Percentiles rank a stretch among this genome's conserved stretches.
Conservation (phyloP, 2,113 vertebrate species). For the Colossoma macropomum region DNA sequence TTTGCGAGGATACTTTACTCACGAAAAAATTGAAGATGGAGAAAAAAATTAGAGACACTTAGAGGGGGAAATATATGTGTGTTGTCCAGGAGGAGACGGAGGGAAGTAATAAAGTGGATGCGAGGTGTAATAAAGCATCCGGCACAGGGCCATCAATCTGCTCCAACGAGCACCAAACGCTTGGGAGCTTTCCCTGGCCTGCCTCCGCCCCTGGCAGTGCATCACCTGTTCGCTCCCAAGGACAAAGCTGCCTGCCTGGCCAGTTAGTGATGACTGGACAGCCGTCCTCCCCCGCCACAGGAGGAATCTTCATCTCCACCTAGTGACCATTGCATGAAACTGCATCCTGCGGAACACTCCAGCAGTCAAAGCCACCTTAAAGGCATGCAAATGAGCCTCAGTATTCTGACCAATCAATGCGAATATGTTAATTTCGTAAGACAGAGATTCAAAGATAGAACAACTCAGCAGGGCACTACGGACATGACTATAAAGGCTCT, state of each 20-base stretch:
- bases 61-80: conserved; percentile 41
- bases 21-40: conserved; percentile 32
- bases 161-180: conserved; percentile 10
- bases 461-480: conserved; percentile 10
- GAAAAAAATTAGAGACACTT: conserved; percentile 33
- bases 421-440: conserved; percentile 29
- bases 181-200: conserved; percentile 22
- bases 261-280: conserved; percentile 18
- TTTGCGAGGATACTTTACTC: conserved; percentile 7
- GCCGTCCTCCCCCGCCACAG: conserved; percentile 1
- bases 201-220: conserved; percentile 29
- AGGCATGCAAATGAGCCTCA: conserved; percentile 59
- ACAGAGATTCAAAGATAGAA: conserved; percentile 27
- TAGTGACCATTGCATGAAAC: conserved; percentile 63
- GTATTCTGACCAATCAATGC: conserved; percentile 15
- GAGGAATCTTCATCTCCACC: conserved; percentile 65
- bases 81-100: conserved; percentile 43
- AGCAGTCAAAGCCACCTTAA: conserved; percentile 2
- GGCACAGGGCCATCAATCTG: conserved; percentile 49
- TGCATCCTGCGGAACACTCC: conserved; percentile 22
- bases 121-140: conserved; percentile 57
- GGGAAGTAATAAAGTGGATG: conserved; percentile 56
- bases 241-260: conserved; percentile 37
- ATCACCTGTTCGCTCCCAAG: conserved; percentile 53
- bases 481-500: conserved; percentile 15